Conservation (phyloP, 2,113 vertebrate genomes). For the Anarhynchus alexandrinus region DNA sequence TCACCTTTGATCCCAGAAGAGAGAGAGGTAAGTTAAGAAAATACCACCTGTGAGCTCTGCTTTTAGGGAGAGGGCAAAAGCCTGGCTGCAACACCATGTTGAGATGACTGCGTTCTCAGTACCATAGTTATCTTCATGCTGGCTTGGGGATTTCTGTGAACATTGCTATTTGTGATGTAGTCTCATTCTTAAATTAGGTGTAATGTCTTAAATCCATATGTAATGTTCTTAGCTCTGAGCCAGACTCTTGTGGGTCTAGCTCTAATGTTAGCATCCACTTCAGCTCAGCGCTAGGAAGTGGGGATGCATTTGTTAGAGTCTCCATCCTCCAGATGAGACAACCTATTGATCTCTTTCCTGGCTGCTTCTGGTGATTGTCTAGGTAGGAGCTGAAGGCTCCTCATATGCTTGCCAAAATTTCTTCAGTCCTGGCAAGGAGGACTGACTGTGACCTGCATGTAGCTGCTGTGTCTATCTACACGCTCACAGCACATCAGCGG, state of each 20-base stretch:
- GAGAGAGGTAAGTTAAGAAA: neutral
- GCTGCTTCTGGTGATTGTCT: neutral
- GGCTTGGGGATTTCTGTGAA: neutral
- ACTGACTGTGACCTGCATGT: neutral
- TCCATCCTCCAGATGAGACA: slow-evolving; percentile 31
- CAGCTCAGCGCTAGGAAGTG: neutral
- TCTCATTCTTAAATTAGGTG: neutral
- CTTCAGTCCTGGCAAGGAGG: neutral
- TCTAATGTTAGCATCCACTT: neutral
- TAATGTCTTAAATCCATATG: neutral
- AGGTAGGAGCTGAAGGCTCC: neutral
- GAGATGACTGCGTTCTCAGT: neutral
- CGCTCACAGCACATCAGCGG: neutral
- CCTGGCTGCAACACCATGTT: neutral
- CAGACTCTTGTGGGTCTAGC: neutral
- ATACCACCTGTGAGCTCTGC: neutral
- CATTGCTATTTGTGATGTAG: neutral
- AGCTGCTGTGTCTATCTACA: neutral
- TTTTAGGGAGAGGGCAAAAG: neutral
- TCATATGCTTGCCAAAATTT: neutral
- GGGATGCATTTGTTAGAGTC: neutral
- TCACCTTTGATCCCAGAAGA: neutral
- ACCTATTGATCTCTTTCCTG: slow-evolving; percentile 4
- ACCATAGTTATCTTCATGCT: neutral
- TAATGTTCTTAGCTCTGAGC: neutral